Percentiles rank a stretch among this genome's conserved stretches.
Evolutionary conservation across 2,113 vertebrate genomes (phyloP).

Genomic region (Burhinus bistriatus): DNA sequence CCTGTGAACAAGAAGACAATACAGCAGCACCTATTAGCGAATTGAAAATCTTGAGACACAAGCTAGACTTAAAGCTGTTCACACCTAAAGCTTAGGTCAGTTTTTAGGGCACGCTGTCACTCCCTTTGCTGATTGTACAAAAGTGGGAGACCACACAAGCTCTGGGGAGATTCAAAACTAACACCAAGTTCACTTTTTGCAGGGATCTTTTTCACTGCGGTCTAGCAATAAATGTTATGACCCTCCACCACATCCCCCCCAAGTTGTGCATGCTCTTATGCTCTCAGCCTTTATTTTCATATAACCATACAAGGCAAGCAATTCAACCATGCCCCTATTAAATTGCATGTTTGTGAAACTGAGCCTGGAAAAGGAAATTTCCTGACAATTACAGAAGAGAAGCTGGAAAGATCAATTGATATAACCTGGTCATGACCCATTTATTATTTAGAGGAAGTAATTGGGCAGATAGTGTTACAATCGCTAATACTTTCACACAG

Average conservation of each 20-base stretch:
- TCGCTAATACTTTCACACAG: not conserved
- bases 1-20: not conserved
- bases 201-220: not conserved
- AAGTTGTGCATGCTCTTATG: not conserved
- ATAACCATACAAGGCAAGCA: not conserved
- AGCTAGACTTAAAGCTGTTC: not conserved
- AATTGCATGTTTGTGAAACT: not conserved
- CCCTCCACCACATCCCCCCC: no score
- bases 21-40: not conserved
- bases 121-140: not conserved
- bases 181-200: not conserved
- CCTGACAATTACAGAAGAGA: not conserved
- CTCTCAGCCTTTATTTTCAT: not conserved
- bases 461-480: constrained; percentile 36
- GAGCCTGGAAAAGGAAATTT: constrained; percentile 46
- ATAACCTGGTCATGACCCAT: constrained; percentile 43
- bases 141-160: not conserved
- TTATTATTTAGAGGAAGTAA: constrained; percentile 35
- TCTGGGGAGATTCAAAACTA: not conserved
- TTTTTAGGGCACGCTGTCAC: not conserved
- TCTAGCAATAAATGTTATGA: not conserved
- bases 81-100: not conserved
- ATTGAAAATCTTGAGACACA: not conserved
- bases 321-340: not conserved
- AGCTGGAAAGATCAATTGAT: constrained; percentile 49